A percentile compares a stretch with the other conserved stretches of the same genome.
phyloP scores from a whole-genome alignment of 2,888 invertebrate genomes.

The Nemurella pictetii region DNA sequence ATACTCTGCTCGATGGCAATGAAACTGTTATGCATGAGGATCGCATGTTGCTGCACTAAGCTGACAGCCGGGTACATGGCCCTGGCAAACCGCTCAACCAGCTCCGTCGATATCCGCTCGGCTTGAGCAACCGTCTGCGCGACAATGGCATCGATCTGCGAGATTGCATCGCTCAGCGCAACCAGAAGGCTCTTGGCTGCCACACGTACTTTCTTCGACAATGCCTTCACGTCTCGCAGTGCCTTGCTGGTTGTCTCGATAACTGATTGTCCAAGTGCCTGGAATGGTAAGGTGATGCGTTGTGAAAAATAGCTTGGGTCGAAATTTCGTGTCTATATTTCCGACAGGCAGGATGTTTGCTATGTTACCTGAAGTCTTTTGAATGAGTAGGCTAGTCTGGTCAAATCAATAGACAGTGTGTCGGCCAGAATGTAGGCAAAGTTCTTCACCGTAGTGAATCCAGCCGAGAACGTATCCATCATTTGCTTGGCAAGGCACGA shows the following conservation, averaged over 20 bases:
- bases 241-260: not conserved
- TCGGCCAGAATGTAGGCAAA: slow-evolving; percentile 7
- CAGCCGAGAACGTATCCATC: slow-evolving; percentile 26
- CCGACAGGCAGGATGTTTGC: not conserved
- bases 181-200: not conserved
- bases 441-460: slow-evolving; percentile 23
- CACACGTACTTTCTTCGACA: slow-evolving; percentile 6
- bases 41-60: slow-evolving; percentile 27
- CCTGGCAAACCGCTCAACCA: not conserved
- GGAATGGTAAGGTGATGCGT: no score
- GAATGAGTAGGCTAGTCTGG: slow-evolving; percentile 19
- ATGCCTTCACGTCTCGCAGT: slow-evolving; percentile 9
- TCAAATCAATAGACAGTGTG: slow-evolving; percentile 31
- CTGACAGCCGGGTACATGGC: not conserved
- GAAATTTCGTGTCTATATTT: no score
- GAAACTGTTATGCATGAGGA: slow-evolving; percentile 33
- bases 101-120: not conserved
- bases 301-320: no score
- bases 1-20: slow-evolving; percentile 25
- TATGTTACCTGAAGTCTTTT: slow-evolving; percentile 30
- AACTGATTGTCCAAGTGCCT: not conserved
- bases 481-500: slow-evolving; percentile 32
- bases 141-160: slow-evolving; percentile 20
- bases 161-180: slow-evolving; percentile 16
- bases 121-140: not conserved